These are phyloP conservation scores for Melanitta fusca DNA, from an alignment of 2,797 vertebrate genomes.

Conservation along the genomic window DNA sequence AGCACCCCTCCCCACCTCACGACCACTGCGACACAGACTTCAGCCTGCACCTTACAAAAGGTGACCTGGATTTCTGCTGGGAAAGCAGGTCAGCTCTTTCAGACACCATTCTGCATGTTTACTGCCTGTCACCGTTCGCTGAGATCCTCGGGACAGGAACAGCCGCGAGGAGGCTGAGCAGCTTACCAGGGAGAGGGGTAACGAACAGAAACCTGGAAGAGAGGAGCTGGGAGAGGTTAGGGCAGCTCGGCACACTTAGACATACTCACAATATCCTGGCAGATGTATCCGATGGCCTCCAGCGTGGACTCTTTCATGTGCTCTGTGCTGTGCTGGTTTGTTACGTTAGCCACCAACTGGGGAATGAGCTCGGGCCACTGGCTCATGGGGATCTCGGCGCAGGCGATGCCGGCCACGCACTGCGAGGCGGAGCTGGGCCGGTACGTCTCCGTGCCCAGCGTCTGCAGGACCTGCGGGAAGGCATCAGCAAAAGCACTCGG, in stretches of 20 bases:
- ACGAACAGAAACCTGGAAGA: neutral
- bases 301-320: conserved; percentile 99
- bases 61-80: neutral
- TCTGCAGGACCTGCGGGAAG: conserved; percentile 89
- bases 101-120: rapidly evolving
- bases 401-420: conserved; percentile 98
- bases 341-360: conserved; percentile 95
- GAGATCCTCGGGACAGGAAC: rapidly evolving
- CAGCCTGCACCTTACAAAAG: neutral
- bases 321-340: conserved; percentile 93
- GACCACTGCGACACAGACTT: rapidly evolving
- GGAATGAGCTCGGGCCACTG: conserved; percentile 98
- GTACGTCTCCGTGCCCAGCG: conserved; percentile 95
- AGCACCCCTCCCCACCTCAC: rapidly evolving
- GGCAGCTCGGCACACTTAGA: neutral
- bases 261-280: conserved; percentile 95
- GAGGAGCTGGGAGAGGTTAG: neutral
- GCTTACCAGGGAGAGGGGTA: neutral
- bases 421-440: conserved; percentile 96
- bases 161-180: neutral
- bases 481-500: rapidly evolving
- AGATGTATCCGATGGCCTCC: conserved; percentile 99
- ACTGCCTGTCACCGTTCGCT: neutral
- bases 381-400: conserved; percentile 95
- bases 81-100: neutral